These are phyloP conservation scores for Hydractinia echinata DNA, from an alignment of 30 jellyfish, hydroid and myxozoan species.

Conservation along the genomic window DNA sequence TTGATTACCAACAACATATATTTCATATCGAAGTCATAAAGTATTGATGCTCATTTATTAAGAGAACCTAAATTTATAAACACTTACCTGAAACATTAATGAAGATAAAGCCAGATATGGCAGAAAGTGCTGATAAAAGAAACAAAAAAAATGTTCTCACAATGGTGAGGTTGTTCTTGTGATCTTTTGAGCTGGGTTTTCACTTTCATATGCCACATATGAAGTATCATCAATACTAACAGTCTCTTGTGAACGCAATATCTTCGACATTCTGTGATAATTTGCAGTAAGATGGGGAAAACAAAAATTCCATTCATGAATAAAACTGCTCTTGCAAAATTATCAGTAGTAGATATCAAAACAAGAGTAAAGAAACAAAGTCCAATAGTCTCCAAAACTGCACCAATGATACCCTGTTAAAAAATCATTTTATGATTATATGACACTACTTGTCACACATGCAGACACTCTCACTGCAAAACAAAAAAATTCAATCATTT, in stretches of 20 bases:
- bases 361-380: conserved; percentile 58
- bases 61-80: too few species aligned
- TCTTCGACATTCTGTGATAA: conserved; percentile 13
- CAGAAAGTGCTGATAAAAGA: conserved; percentile 13
- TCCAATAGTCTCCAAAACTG: conserved; percentile 59
- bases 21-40: too few species aligned
- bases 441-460: not conserved
- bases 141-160: not conserved
- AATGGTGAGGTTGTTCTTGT: not conserved
- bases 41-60: too few species aligned
- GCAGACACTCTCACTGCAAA: conserved; percentile 5
- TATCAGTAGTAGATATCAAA: conserved; percentile 33
- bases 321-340: conserved; percentile 33
- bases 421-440: not conserved
- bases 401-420: conserved; percentile 62
- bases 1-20: too few species aligned
- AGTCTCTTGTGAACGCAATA: too few species aligned
- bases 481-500: not conserved
- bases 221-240: too few species aligned
- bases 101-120: conserved; percentile 42
- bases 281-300: conserved; percentile 50
- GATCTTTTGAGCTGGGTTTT: too few species aligned
- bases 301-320: conserved; percentile 78
- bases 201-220: too few species aligned
- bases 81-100: conserved; percentile 32